phyloP scores from a whole-genome alignment of 1,140 invertebrate species.

The Glossosoma conforme region DNA sequence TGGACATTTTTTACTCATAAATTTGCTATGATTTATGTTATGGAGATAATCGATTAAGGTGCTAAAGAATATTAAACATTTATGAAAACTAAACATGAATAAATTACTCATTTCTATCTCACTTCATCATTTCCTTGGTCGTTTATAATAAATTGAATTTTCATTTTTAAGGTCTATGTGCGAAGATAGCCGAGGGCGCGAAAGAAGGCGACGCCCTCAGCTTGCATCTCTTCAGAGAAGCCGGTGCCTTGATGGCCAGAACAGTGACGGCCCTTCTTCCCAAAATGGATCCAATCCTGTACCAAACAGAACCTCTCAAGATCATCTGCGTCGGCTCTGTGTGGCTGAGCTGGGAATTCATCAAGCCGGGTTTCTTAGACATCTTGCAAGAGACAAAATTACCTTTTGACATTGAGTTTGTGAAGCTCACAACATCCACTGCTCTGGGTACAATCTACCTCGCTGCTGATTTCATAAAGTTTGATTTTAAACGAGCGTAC shows the following conservation, averaged over 20 bases:
- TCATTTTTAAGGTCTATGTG: slow-evolving; percentile 62
- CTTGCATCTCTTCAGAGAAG: slow-evolving; percentile 67
- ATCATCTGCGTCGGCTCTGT: slow-evolving; percentile 94
- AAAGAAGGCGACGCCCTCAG: slow-evolving; percentile 68
- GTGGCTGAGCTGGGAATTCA: slow-evolving; percentile 85
- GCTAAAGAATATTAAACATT: no score
- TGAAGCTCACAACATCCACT: slow-evolving; percentile 58
- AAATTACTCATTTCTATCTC: no score
- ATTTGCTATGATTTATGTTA: no score
- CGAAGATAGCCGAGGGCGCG: slow-evolving; percentile 65
- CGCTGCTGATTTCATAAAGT: slow-evolving; percentile 58
- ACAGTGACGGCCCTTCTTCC: slow-evolving; percentile 66
- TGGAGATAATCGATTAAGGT: no score
- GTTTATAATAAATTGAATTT: neutral
- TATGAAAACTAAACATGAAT: no score
- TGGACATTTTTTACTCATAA: no score
- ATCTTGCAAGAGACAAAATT: slow-evolving; percentile 48
- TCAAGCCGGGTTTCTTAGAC: slow-evolving; percentile 65
- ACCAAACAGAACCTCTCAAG: slow-evolving; percentile 61
- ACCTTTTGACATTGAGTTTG: slow-evolving; percentile 58
- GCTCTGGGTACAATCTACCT: slow-evolving; percentile 73
- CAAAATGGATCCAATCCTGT: slow-evolving; percentile 59
- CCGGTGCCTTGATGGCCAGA: slow-evolving; percentile 69
- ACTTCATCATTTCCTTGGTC: neutral
- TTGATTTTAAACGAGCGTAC: slow-evolving; percentile 45